phyloP scores from a whole-genome alignment of 2,113 vertebrate species.

The Oceanites oceanicus region DNA sequence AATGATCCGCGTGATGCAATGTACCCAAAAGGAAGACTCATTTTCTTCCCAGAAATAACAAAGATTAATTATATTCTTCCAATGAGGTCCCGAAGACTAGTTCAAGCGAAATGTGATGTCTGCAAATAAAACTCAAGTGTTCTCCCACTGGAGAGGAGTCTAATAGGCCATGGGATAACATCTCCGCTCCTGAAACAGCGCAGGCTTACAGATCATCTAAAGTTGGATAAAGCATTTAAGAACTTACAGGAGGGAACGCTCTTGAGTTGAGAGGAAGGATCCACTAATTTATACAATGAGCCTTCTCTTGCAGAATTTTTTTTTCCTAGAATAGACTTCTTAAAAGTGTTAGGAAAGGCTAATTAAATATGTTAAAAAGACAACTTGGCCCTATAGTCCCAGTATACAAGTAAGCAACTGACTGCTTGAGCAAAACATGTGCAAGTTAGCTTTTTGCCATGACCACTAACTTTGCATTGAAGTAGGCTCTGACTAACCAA shows the following conservation, averaged over 20 bases:
- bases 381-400: not conserved
- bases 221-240: not conserved
- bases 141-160: not conserved
- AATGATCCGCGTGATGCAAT: not conserved
- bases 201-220: not conserved
- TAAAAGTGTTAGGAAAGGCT: not conserved
- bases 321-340: not conserved
- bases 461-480: not conserved
- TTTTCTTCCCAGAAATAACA: not conserved
- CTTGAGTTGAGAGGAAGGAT: not conserved
- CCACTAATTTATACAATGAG: not conserved
- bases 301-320: not conserved
- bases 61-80: not conserved
- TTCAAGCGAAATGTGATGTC: not conserved
- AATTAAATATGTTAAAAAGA: not conserved
- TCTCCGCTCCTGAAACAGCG: not conserved
- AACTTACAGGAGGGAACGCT: not conserved
- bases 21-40: not conserved
- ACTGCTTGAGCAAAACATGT: not conserved
- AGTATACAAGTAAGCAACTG: not conserved
- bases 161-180: not conserved
- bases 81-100: not conserved
- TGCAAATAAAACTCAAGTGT: not conserved
- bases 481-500: not conserved
- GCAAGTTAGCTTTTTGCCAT: not conserved